Conservation (phyloP, 1,140 invertebrate genomes). For the Penaeus vannamei region DNA sequence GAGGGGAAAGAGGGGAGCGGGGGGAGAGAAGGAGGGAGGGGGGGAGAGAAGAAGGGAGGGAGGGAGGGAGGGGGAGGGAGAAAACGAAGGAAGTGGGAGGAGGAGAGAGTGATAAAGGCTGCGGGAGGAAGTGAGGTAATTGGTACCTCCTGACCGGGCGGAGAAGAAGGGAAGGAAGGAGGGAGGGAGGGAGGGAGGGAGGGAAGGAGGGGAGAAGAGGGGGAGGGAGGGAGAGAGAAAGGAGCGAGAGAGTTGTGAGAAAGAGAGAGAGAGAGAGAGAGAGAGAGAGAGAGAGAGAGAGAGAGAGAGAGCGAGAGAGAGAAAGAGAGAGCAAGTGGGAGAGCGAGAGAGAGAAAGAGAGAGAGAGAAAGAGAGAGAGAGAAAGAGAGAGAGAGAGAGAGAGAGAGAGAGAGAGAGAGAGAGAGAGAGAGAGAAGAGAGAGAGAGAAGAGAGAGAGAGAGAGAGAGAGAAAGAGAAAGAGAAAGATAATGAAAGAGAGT, state of each 20-base stretch:
- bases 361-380: neutral
- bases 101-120: neutral
- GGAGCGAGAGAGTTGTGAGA: neutral
- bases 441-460: too few species aligned
- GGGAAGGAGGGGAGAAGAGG: neutral
- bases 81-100: neutral
- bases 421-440: too few species aligned
- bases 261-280: constrained; percentile 19
- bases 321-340: neutral
- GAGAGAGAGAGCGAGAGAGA: neutral
- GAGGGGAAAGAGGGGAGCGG: too few species aligned
- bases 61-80: neutral
- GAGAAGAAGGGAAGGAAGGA: neutral
- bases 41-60: neutral
- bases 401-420: constrained; percentile 10
- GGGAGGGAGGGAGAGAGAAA: neutral
- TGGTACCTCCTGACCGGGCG: constrained; percentile 2
- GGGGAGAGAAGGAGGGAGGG: neutral
- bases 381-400: neutral
- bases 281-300: constrained; percentile 9
- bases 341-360: neutral
- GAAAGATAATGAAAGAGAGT: too few species aligned
- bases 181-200: neutral
- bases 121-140: neutral
- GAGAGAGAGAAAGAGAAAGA: too few species aligned